These are phyloP conservation scores for Lethrus apterus DNA, from an alignment of 1,140 invertebrate genomes.

Conservation along the genomic window DNA sequence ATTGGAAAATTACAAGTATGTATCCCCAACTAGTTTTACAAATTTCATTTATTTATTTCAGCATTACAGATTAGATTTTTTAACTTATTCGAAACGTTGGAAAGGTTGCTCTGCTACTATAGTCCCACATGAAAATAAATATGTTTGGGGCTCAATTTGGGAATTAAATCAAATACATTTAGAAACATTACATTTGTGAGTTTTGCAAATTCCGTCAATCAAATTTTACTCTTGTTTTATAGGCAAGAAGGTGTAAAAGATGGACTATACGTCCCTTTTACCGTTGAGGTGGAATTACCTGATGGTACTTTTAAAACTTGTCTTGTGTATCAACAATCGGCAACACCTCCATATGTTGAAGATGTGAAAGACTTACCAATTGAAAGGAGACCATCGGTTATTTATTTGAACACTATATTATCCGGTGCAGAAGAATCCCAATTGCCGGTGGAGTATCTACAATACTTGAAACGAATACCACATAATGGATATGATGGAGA, in stretches of 20 bases:
- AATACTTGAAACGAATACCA: constrained; percentile 48
- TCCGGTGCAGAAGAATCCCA: constrained; percentile 58
- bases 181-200: constrained; percentile 49
- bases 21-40: constrained; percentile 1
- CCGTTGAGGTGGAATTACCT: constrained; percentile 47
- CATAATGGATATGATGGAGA: constrained; percentile 23
- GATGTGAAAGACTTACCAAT: constrained; percentile 38
- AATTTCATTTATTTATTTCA: constrained; percentile 38
- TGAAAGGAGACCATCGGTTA: constrained; percentile 55
- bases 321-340: constrained; percentile 55
- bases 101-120: constrained; percentile 68
- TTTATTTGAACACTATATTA: constrained; percentile 54
- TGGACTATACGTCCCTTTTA: constrained; percentile 55
- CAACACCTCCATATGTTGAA: constrained; percentile 38
- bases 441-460: constrained; percentile 58
- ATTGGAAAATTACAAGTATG: constrained; percentile 55
- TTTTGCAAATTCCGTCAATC: too few relatives aligned
- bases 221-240: constrained; percentile 47
- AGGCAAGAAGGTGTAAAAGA: constrained; percentile 61
- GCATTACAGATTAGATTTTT: constrained; percentile 67
- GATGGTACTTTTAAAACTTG: constrained; percentile 47
- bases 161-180: constrained; percentile 57
- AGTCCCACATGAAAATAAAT: constrained; percentile 47
- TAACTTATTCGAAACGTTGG: constrained; percentile 59
- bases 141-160: constrained; percentile 77